Conservation (phyloP, 2,888 invertebrate species). For the Thymelicus acteon region DNA sequence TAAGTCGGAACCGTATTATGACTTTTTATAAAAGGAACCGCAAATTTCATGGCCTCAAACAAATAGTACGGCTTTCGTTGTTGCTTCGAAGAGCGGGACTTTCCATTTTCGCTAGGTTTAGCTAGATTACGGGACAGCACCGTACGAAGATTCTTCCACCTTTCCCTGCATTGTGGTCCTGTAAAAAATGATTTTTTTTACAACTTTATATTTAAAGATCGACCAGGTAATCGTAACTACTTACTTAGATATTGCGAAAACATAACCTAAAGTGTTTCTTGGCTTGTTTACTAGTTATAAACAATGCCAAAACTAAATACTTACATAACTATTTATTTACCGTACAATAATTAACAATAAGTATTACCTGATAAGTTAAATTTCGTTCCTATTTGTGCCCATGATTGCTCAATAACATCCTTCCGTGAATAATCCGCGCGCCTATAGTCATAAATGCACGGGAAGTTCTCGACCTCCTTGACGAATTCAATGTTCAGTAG, state of each 20-base stretch:
- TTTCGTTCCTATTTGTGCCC: background rate
- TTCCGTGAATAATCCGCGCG: slow-evolving; percentile 11
- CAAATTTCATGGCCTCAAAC: slow-evolving; percentile 22
- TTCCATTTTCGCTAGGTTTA: slow-evolving; percentile 11
- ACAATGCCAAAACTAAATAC: no score
- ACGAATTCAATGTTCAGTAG: slow-evolving; percentile 8
- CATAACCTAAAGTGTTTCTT: no score
- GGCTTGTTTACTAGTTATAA: no score
- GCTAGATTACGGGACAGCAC: slow-evolving; percentile 14
- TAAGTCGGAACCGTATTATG: background rate
- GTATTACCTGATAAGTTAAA: slow-evolving; percentile 6
- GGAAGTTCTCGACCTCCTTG: slow-evolving; percentile 3
- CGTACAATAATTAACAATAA: background rate
- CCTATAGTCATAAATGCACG: background rate
- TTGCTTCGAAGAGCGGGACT: background rate
- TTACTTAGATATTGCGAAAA: background rate
- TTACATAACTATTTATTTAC: background rate
- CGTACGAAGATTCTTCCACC: slow-evolving; percentile 23
- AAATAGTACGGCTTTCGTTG: slow-evolving; percentile 18
- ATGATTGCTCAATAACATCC: background rate
- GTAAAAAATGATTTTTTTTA: slow-evolving; percentile 3
- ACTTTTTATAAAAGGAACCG: slow-evolving; percentile 11
- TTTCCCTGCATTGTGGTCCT: slow-evolving; percentile 21
- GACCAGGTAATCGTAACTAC: no score
- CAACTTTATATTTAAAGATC: background rate